Conservation (phyloP, 2,888 invertebrate species). For the Parelbella ahira region DNA sequence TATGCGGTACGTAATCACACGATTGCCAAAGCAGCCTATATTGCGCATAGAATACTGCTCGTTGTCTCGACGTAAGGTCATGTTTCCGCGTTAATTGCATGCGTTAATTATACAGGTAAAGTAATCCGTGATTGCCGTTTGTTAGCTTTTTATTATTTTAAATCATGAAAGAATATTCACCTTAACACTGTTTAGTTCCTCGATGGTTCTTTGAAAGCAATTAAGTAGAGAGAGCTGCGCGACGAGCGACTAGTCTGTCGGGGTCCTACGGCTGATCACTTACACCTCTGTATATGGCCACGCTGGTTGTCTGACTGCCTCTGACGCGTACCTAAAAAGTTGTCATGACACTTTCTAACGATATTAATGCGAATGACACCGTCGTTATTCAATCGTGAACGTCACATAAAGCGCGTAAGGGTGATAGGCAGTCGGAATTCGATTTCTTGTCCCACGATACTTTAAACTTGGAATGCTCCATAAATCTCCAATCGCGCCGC, state of each 20-base stretch:
- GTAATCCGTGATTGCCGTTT: no score
- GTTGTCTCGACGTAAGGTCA: slow-evolving; percentile 27
- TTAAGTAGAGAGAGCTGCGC: slow-evolving; percentile 66
- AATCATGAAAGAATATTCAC: no score
- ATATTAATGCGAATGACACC: slow-evolving; percentile 41
- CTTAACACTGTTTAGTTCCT: neutral
- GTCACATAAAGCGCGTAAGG: neutral
- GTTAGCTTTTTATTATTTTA: no score
- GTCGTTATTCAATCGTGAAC: slow-evolving; percentile 23
- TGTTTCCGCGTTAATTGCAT: slow-evolving; percentile 20
- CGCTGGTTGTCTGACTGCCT: slow-evolving; percentile 41
- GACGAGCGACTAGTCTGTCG: slow-evolving; percentile 41
- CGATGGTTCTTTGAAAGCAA: slow-evolving; percentile 42
- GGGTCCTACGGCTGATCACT: slow-evolving; percentile 59
- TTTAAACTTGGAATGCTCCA: no score
- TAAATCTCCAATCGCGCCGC: no score
- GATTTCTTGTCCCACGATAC: no score
- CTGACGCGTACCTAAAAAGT: slow-evolving; percentile 51
- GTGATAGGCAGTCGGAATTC: no score
- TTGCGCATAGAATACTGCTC: slow-evolving; percentile 23
- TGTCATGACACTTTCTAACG: slow-evolving; percentile 60
- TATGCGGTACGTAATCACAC: slow-evolving; percentile 16
- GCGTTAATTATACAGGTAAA: slow-evolving; percentile 13
- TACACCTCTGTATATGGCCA: slow-evolving; percentile 37
- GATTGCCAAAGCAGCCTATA: no score